Base-by-base conservation (phyloP, 2,888 invertebrate species). In the Folsomia manolachei region DNA sequence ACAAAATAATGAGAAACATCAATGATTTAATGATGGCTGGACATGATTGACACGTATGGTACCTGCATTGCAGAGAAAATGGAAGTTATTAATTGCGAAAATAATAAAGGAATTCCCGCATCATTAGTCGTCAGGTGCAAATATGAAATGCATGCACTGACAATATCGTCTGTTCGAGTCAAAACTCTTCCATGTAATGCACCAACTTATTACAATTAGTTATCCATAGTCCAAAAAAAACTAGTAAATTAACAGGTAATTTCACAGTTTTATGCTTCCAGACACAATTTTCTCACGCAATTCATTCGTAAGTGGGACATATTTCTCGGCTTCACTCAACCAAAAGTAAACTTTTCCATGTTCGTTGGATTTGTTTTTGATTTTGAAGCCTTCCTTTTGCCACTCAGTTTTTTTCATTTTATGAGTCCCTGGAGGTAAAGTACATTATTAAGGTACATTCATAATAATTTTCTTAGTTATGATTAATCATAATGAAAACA, bases 321-420 rank as follows among this genome's bases (percentile, higher is more conserved):
- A 77, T 63, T 63, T 68, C 1, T 63, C 71, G 52, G 52, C 62
- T 1, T 63, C 73, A 19, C 71, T 53, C 0, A 1, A 11, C 24
- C 70, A 69, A 56, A 75, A 73, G 64, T 69, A 77, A 7, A 77
- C 24, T 27, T 68, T 70, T 18, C 63, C 52, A 19, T 62, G 27
- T 21, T 19, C 56, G 21, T 19, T 18, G 23, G 69, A 39, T 39
- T 39, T 39, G 39, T 39, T 39, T 14, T 9, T 39, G 39, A 39
- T 39, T 39, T 39, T 14, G 39, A 91, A 96, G 1, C 92, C 95
- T 78, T 95, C 93, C 77, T 89, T 87, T 82, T 93, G 92, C 75
- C 96, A 88, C 80, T 93, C 91, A 1, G 90, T 87, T 83, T 97
- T 97, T 85, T 93, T 93, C 80, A 97, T 84, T 85, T 98, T 98